Evolutionary conservation across 1,140 invertebrate species (phyloP), one percentile per base, ranked within the genome.

Genomic region (Uloborus diversus): DNA sequence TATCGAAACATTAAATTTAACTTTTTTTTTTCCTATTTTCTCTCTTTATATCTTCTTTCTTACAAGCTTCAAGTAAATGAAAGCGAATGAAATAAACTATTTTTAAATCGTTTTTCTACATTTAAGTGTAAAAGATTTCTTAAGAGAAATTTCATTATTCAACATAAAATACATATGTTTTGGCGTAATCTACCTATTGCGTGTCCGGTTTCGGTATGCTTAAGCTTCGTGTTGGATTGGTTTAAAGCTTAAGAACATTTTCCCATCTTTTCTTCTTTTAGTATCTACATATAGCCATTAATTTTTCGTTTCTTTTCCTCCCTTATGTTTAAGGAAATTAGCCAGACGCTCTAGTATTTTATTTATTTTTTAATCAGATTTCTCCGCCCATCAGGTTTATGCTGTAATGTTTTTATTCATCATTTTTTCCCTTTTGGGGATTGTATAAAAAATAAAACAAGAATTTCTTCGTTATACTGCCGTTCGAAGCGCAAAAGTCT

Each of bases 221-320:
- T 27, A 9, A 14, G 17, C 53, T 53, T 32, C 47, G 47, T 68
- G 65, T 68, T 20, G 27, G 30, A 28, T 13, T 42, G 27, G 32
- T 68, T 68, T 68, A 68, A 68, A 51, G 65, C n/a, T 68, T 53
- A 23, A 33, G 61, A 32, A 37, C 37, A 68, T 68, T 68, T 68
- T n/a, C 37, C 37, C 2, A 13, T 30, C 28, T 32, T 30, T 61
- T 20, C 5, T 53, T 28, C 49, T 30, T 32, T 49, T 68, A 42
- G 49, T 28, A 68, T 68, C 65, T 68, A 47, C 65, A 68, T 68
- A 68, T n/a, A 28, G 13, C 65, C 65, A 68, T 68, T 68, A 68
- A 68, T 68, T 68, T 25, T 61, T 28, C 57, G 9, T 17, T 20
- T 20, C 27, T 42, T 47, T 30, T 49, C 47, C 53, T 53, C 65